A percentile compares a stretch with the other conserved stretches of the same genome.
Evolutionary conservation across 2,888 invertebrate species (phyloP).

Genomic region (Cactoblastis cactorum): DNA sequence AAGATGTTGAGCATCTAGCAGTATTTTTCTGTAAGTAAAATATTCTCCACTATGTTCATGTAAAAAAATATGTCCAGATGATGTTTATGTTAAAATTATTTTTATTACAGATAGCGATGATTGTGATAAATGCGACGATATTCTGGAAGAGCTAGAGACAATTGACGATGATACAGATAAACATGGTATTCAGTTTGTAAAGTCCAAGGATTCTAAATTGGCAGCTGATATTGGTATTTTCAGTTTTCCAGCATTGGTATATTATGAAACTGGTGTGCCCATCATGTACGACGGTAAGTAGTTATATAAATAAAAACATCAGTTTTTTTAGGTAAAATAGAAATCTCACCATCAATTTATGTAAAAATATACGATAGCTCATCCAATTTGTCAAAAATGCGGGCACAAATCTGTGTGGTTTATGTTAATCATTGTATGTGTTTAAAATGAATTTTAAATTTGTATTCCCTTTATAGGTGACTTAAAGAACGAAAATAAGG

Average conservation of each 20-base stretch:
- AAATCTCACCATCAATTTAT: no score
- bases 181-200: slow-evolving; percentile 95
- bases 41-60: not conserved
- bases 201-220: slow-evolving; percentile 92
- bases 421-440: not conserved
- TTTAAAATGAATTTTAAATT: slow-evolving; percentile 2
- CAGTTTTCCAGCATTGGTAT: slow-evolving; percentile 94
- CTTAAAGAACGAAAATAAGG: slow-evolving; percentile 96
- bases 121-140: slow-evolving; percentile 90
- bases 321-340: not conserved
- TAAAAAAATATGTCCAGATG: not conserved
- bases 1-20: slow-evolving; percentile 94
- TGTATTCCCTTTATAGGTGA: slow-evolving; percentile 84
- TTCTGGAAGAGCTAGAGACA: slow-evolving; percentile 92
- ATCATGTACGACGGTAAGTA: slow-evolving; percentile 96
- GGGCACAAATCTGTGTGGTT: not conserved
- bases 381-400: no score
- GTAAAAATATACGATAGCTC: not conserved
- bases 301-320: not conserved
- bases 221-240: slow-evolving; percentile 95
- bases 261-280: slow-evolving; percentile 95
- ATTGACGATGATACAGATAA: slow-evolving; percentile 96
- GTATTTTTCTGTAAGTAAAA: slow-evolving; percentile 91
- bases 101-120: slow-evolving; percentile 85
- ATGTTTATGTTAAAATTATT: slow-evolving; percentile 13